Base-by-base conservation (phyloP, 1,140 invertebrate genomes). In the Ips nitidus region DNA sequence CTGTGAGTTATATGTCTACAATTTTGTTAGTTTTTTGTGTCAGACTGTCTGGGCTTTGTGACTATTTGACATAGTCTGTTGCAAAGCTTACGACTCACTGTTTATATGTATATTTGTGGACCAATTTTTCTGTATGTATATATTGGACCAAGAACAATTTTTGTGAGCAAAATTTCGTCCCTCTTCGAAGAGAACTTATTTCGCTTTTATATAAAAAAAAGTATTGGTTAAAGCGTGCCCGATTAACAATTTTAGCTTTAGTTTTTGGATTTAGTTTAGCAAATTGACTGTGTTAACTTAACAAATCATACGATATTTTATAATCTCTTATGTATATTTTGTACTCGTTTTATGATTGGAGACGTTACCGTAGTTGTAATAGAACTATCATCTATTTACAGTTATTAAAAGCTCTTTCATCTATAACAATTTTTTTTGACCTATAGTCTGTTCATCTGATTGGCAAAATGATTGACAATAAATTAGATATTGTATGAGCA, bases 121-220 rank as follows among this genome's bases (percentile, higher is more conserved):
- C 63, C 63, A 66, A 66, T 36, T 38, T 52, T 50, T 63, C 40
- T 66, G 52, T 56, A 50, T 50, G 41, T 56, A 53, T 52, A 63
- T 66, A 55, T 66, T 66, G 63, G 63, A 66, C 63, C 63, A 66
- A 66, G 52, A 64, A 66, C 41, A 38, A 56, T 66, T 66, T 66
- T 66, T 66, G 61, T 63, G 61, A 63, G 39, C 61, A 52, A 63
- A 45, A 63, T 52, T 52, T 63, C 61, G 47, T 63, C 52, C 61
- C 6, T 45, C 42, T 42, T 60, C 58, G n/a, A 60, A 42, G 43
- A 60, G 58, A 60, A 40, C 41, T 57, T 57, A 5, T 57, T 57
- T 47, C 22, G 22, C 22, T 22, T 22, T 22, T 22, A 22, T 22
- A 22, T 22, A 22, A 22, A 22, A 22, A 22, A 22, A 22, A 22